phyloP scores from a whole-genome alignment of 1,140 invertebrate genomes.

The Procambarus virginalis region DNA sequence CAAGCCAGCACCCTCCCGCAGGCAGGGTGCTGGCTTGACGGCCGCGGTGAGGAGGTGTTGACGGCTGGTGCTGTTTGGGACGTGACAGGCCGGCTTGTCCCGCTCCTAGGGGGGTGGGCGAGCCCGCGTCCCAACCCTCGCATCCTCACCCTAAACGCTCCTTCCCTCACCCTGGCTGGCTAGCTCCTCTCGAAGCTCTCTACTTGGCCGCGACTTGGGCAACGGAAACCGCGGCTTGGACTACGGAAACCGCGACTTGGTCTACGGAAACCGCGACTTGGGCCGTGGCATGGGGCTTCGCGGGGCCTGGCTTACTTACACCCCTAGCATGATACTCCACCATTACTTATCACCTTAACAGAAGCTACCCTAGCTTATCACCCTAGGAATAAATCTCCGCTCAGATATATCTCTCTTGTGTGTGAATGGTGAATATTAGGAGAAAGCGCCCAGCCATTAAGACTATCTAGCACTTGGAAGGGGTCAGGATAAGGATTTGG shows the following conservation, averaged over 20 bases:
- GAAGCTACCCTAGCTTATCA: not conserved
- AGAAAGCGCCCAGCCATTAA: no score
- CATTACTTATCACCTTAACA: not conserved
- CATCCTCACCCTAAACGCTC: not conserved
- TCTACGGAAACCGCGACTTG: no score
- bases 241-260: no score
- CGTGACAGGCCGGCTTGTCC: conserved; percentile 18
- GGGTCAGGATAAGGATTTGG: no score
- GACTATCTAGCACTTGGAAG: no score
- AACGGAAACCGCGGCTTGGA: not conserved
- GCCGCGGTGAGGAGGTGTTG: conserved; percentile 16
- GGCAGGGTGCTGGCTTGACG: not conserved
- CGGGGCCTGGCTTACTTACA: no score
- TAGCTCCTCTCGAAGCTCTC: not conserved
- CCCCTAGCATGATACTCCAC: conserved; percentile 1
- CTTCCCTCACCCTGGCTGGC: not conserved
- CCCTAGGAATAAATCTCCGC: not conserved
- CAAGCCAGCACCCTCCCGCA: not conserved
- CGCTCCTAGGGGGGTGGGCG: conserved; percentile 3
- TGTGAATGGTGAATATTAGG: no score
- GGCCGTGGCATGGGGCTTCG: no score
- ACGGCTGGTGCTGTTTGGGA: conserved; percentile 34
- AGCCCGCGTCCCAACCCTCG: not conserved
- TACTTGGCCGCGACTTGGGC: conserved; percentile 13
- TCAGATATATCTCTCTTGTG: not conserved